Base-by-base conservation (phyloP, 2,888 invertebrate genomes). In the Noctua comes region DNA sequence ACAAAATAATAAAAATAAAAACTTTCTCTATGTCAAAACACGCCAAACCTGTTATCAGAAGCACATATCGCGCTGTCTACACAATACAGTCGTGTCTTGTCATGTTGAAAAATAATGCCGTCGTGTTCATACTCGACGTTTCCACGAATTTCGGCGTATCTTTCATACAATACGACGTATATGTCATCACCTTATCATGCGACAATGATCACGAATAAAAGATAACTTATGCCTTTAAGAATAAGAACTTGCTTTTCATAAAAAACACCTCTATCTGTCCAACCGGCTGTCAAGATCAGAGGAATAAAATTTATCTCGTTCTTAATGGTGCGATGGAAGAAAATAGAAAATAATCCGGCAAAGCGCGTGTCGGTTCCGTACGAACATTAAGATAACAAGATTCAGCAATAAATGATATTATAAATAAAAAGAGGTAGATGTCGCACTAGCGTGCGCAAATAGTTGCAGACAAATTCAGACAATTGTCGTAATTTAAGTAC, bases 191-290 rank as follows among this genome's bases (percentile, higher is more conserved):
- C 18, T 7, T 40, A 73, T 48, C 13, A 36, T 51, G 13, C 68
- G 13, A 36, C 66, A 85, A n/a, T 16, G 8, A 64, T 54, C 68
- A 65, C 72, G 40, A 66, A 72, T 31, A 59, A 59, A 68, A 48
- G 13, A 24, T 62, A 72, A 66, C 54, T n/a, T 68, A 73, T 62
- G 65, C 69, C 27, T 59, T 62, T 24, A 72, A 76, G 27, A 64
- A 80, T 54, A 64, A 66, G 68, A 84, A 59, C 57, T 51, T n/a
- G 13, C 40, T 54, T 62, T 73, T 76, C 64, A 66, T 62, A 62
- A 57, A 76, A 73, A 62, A 57, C 21, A 68, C 16, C 27, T 46
- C 18, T 54, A 64, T 68, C 64, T 48, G 43, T 65, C 27, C 40
- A 66, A 66, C 54, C 48, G 2, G 76, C 54, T 86, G 66, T 76